Evolutionary conservation across 2,888 invertebrate genomes (phyloP).

Genomic region (Thysanoteuthis rhombus): DNA sequence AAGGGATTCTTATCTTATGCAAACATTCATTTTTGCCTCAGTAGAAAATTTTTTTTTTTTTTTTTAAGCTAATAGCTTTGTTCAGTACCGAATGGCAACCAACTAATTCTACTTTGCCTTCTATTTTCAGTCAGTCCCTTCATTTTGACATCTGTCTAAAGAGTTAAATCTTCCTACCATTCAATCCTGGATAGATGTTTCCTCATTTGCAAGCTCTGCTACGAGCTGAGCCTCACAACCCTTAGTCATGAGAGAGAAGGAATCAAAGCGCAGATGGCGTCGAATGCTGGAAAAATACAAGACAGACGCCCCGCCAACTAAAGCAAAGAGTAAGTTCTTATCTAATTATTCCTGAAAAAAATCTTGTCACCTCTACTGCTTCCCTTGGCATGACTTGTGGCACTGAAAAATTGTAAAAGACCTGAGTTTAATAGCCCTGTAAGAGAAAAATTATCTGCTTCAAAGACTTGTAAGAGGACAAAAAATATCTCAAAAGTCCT

Average conservation of each 20-base stretch:
- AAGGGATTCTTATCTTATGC: no score
- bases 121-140: background rate
- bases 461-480: no score
- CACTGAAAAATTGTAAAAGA: background rate
- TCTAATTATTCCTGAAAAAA: background rate
- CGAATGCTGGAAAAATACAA: background rate
- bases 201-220: background rate
- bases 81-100: no score
- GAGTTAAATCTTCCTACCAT: background rate
- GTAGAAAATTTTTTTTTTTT: no score
- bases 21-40: no score
- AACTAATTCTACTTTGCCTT: background rate
- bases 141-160: background rate
- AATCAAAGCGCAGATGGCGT: background rate
- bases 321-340: background rate
- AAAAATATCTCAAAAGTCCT: no score
- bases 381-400: background rate
- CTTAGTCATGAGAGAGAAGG: background rate
- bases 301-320: background rate
- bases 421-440: no score
- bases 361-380: background rate
- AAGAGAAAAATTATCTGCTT: no score
- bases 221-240: background rate
- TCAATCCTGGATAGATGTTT: background rate
- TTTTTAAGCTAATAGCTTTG: no score